Evolutionary conservation across 1,140 invertebrate genomes (phyloP), one percentile per base, ranked within the genome.

Genomic region (Argopecten irradians): DNA sequence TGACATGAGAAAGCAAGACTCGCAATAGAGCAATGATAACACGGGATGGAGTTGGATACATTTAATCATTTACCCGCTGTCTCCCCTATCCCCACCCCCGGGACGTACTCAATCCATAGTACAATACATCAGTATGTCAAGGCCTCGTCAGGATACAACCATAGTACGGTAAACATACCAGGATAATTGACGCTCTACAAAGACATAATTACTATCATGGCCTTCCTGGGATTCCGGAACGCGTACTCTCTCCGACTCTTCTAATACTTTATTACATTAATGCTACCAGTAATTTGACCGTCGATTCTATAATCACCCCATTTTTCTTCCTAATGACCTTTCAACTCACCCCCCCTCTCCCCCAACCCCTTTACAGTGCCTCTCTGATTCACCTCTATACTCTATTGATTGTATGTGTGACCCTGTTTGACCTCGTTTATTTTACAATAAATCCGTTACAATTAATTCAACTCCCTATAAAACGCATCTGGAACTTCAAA

Each of bases 251-350:
- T 16, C 16, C n/a, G 43, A 28, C 55, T n/a, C 14, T 28, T 16
- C 55, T 16, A 71, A 71, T 71, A 71, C 55, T 71, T 28, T 71
- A 71, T 71, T 28, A 71, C 55, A 71, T 71, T 71, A 71, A 71
- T 28, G 16, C 16, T 71, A 5, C n/a, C 55, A 2, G n/a, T 71
- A 71, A 71, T 71, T 71, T 46, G n/a, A 71, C n/a, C 55, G n/a
- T 28, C 55, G 22, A 3, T 28, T 3, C 22, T 71, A n/a, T n/a
- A 71, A 71, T 71, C 5, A 71, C 55, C 55, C 55, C 5, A 22
- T 8, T 39, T 28, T 71, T 71, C n/a, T 71, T n/a, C 22, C 5
- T 14, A 19, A 46, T 46, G 8, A 71, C 5, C n/a, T 28, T 2
- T 71, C 55, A 13, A 5, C 36, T 13, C 36, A 5, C 36, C 36